Conservation (phyloP, 1,140 invertebrate genomes). For the Cotesia chilonis region DNA sequence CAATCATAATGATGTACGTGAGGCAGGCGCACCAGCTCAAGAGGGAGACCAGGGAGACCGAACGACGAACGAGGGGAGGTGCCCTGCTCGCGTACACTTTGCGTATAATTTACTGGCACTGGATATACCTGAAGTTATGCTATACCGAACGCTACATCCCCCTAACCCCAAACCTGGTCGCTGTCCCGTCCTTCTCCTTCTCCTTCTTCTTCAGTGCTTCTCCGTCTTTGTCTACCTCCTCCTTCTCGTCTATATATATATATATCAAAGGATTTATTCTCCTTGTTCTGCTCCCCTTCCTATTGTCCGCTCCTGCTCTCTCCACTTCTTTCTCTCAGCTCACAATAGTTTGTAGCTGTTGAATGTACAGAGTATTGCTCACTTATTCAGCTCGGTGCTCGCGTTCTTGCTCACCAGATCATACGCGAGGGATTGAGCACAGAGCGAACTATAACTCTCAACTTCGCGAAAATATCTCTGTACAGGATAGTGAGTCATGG, state of each 20-base stretch:
- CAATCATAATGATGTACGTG: slow-evolving; percentile 68
- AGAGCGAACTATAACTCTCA: neutral
- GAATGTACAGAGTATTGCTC: no score
- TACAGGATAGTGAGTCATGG: neutral
- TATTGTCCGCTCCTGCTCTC: neutral
- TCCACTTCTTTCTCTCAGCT: no score
- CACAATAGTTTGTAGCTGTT: no score
- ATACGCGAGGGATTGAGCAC: slow-evolving; percentile 5
- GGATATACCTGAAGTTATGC: slow-evolving; percentile 65
- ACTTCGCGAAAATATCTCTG: slow-evolving; percentile 2
- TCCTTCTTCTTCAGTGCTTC: neutral
- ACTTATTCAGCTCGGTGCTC: no score
- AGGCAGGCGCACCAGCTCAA: slow-evolving; percentile 58
- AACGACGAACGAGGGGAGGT: slow-evolving; percentile 42
- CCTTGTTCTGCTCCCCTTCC: neutral
- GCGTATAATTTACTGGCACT: slow-evolving; percentile 67
- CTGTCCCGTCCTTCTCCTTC: neutral
- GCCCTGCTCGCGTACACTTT: slow-evolving; percentile 63
- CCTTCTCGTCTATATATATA: neutral
- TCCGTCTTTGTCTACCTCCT: neutral
- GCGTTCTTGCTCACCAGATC: neutral
- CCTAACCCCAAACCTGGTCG: slow-evolving; percentile 3
- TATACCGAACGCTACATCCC: slow-evolving; percentile 55
- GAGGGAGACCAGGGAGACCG: slow-evolving; percentile 14
- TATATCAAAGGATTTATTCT: neutral